A percentile compares a stretch with the other conserved stretches of the same genome.
phyloP scores from a whole-genome alignment of 1,140 invertebrate species.

The Zaprionus inermis region DNA sequence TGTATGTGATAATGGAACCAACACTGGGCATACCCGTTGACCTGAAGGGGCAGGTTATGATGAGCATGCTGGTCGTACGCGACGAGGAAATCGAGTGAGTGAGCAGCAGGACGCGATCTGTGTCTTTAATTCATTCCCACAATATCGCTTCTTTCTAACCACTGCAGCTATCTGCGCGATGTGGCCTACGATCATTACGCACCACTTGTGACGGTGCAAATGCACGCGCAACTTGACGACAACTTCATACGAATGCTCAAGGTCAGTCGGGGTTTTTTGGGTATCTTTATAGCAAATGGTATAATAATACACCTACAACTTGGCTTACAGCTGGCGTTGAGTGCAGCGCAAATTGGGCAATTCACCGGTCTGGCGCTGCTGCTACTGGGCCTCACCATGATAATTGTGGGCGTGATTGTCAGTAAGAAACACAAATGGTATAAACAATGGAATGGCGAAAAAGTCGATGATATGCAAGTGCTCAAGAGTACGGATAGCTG shows the following conservation, averaged over 20 bases:
- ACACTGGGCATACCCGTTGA: conserved; percentile 88
- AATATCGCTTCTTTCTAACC: not conserved
- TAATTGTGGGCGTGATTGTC: conserved; percentile 43
- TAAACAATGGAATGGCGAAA: conserved; percentile 25
- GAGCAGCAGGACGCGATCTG: not conserved
- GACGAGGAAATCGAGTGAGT: conserved; percentile 85
- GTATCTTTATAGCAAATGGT: not conserved
- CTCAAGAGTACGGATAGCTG: not conserved
- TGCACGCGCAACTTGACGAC: conserved; percentile 56
- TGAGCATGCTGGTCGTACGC: conserved; percentile 88
- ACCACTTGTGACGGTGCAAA: conserved; percentile 48
- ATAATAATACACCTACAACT: too few species aligned
- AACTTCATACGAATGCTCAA: conserved; percentile 41
- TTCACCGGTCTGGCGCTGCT: conserved; percentile 53
- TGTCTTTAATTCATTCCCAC: not conserved
- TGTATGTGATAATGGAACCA: conserved; percentile 89
- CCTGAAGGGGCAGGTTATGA: conserved; percentile 88
- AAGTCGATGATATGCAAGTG: conserved; percentile 8
- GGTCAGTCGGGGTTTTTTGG: conserved; percentile 24
- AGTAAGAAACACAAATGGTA: conserved; percentile 64
- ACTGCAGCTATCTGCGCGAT: conserved; percentile 44
- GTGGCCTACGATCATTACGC: conserved; percentile 70
- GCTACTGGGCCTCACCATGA: conserved; percentile 40
- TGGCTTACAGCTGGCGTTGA: conserved; percentile 55
- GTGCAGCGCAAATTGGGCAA: conserved; percentile 46